A percentile compares a stretch with the other conserved stretches of the same genome.
Evolutionary conservation across 2,113 vertebrate species (phyloP).

Genomic region (Apodemus speciosus): DNA sequence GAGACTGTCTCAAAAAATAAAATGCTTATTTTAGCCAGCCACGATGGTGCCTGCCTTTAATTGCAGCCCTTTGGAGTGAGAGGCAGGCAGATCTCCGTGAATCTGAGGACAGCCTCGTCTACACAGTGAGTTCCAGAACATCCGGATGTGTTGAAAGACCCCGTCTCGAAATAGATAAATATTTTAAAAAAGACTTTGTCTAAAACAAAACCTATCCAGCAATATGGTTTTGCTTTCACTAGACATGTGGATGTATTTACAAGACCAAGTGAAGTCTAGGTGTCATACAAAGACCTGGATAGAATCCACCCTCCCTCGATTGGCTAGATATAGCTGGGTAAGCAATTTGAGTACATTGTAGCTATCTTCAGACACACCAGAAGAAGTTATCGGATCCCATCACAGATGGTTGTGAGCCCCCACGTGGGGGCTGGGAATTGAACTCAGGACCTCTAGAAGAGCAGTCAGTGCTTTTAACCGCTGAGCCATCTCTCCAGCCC

Average conservation of each 20-base stretch:
- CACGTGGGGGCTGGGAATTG: too few relatives aligned
- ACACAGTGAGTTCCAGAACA: background rate
- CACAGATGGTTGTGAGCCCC: too few relatives aligned
- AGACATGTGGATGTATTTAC: background rate
- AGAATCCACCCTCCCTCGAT: background rate
- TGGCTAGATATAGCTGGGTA: background rate
- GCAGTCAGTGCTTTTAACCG: too few relatives aligned
- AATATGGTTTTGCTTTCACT: background rate
- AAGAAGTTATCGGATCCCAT: too few relatives aligned
- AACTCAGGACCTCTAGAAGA: too few relatives aligned
- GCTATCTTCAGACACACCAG: too few relatives aligned
- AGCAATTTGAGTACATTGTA: background rate
- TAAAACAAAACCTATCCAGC: background rate
- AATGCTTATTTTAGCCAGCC: background rate
- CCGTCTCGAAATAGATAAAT: background rate
- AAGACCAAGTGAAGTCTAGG: background rate
- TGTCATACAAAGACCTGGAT: background rate
- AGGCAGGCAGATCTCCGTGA: background rate
- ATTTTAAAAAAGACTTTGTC: background rate
- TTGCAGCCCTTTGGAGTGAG: background rate
- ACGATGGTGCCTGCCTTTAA: background rate
- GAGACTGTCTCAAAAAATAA: background rate
- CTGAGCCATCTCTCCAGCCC: too few relatives aligned
- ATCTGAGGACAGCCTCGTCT: background rate
- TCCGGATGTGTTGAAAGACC: background rate